Evolutionary conservation across 2,888 invertebrate genomes (phyloP).

Genomic region (Leptura quadrifasciata): DNA sequence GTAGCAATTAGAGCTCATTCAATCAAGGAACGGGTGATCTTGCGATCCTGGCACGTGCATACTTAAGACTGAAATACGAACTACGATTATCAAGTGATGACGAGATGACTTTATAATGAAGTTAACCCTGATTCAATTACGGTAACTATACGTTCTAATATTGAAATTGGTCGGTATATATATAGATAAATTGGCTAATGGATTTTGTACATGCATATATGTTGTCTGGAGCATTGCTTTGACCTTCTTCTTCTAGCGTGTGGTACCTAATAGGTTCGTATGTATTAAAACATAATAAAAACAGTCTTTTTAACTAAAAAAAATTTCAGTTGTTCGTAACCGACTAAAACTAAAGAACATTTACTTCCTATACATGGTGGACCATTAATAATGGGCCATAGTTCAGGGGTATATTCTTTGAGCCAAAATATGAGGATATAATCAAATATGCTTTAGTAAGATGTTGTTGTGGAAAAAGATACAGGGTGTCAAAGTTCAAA

Average conservation of each 20-base stretch:
- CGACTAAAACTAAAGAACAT: too few relatives aligned
- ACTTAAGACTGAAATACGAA: constrained; percentile 46
- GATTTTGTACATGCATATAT: neutral
- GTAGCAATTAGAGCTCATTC: constrained; percentile 68
- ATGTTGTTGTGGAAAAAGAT: too few relatives aligned
- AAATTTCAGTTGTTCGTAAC: too few relatives aligned
- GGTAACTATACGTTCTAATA: constrained; percentile 28
- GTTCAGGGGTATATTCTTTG: too few relatives aligned
- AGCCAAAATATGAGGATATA: too few relatives aligned
- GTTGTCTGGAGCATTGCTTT: neutral
- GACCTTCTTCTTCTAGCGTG: neutral
- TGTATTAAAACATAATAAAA: too few relatives aligned
- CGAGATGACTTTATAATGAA: constrained; percentile 55
- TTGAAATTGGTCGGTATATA: constrained; percentile 20
- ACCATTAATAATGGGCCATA: too few relatives aligned
- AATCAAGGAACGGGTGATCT: constrained; percentile 61
- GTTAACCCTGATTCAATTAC: constrained; percentile 36
- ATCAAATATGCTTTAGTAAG: too few relatives aligned
- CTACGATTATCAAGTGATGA: constrained; percentile 42
- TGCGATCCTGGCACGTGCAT: constrained; percentile 59
- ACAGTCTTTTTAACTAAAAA: too few relatives aligned
- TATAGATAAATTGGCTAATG: neutral
- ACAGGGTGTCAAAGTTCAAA: too few relatives aligned
- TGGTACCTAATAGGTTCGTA: neutral
- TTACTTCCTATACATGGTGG: too few relatives aligned